These are phyloP conservation scores for Iselma pallidipennis DNA, from an alignment of 2,888 invertebrate genomes.

Conservation along the genomic window DNA sequence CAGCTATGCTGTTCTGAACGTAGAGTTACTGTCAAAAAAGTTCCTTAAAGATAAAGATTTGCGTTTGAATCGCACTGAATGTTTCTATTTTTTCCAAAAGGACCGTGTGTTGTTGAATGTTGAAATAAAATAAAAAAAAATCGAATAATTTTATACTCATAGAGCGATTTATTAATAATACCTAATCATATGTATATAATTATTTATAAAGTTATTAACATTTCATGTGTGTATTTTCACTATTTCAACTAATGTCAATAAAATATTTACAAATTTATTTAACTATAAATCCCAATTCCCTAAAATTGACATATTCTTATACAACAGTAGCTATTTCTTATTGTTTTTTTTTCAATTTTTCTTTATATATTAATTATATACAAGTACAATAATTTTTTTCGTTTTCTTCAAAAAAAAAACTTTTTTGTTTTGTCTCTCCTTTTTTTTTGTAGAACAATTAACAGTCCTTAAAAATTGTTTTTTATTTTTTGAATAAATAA, in stretches of 20 bases:
- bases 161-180: slow-evolving; percentile 57
- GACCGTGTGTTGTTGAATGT: no score
- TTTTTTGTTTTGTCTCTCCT: slow-evolving; percentile 13
- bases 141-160: slow-evolving; percentile 36
- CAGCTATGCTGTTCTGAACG: no score
- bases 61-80: no score
- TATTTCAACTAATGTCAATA: slow-evolving; percentile 63
- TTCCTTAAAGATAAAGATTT: no score
- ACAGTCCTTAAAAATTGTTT: slow-evolving; percentile 52
- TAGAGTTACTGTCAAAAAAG: no score
- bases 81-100: no score
- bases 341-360: neutral
- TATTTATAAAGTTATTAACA: slow-evolving; percentile 60
- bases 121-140: neutral
- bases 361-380: slow-evolving; percentile 14
- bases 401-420: slow-evolving; percentile 9
- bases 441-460: slow-evolving; percentile 47
- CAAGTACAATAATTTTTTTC: slow-evolving; percentile 19
- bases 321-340: slow-evolving; percentile 58
- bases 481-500: no score
- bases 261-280: slow-evolving; percentile 61
- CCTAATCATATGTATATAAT: slow-evolving; percentile 58
- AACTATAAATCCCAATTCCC: slow-evolving; percentile 66
- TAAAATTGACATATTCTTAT: slow-evolving; percentile 73
- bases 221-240: slow-evolving; percentile 56